phyloP scores from a whole-genome alignment of 2,113 vertebrate genomes.

The Laticauda laticaudata region DNA sequence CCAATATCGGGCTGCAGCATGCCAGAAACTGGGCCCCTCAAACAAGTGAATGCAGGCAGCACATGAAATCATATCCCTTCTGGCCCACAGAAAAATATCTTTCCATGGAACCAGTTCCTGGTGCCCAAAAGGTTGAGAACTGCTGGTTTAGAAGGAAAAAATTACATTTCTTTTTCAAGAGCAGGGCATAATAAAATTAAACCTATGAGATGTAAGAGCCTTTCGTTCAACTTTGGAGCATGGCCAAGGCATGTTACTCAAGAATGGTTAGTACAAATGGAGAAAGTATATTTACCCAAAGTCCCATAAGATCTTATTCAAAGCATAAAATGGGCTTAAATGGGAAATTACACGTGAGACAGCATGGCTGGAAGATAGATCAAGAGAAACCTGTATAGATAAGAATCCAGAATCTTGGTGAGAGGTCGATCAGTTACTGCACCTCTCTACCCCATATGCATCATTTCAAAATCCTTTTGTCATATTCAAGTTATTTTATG shows the following conservation, averaged over 20 bases:
- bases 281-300: not conserved
- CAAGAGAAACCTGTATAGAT: not conserved
- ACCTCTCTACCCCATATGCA: not conserved
- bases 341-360: not conserved
- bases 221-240: not conserved
- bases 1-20: accelerated
- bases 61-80: too few species aligned
- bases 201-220: not conserved
- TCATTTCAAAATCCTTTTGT: not conserved
- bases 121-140: too few species aligned
- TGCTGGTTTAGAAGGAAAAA: not conserved
- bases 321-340: not conserved
- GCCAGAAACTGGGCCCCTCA: too few species aligned
- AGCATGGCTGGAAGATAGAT: not conserved
- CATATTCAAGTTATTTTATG: not conserved
- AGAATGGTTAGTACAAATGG: not conserved
- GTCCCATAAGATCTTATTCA: not conserved
- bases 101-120: accelerated
- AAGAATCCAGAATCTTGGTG: not conserved
- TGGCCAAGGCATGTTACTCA: not conserved
- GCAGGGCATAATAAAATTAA: not conserved
- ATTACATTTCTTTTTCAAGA: not conserved
- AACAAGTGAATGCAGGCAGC: too few species aligned
- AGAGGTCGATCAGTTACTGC: not conserved
- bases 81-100: too few species aligned